Evolutionary conservation across 2,888 invertebrate species (phyloP).

Genomic region (Invenusta paracnida): DNA sequence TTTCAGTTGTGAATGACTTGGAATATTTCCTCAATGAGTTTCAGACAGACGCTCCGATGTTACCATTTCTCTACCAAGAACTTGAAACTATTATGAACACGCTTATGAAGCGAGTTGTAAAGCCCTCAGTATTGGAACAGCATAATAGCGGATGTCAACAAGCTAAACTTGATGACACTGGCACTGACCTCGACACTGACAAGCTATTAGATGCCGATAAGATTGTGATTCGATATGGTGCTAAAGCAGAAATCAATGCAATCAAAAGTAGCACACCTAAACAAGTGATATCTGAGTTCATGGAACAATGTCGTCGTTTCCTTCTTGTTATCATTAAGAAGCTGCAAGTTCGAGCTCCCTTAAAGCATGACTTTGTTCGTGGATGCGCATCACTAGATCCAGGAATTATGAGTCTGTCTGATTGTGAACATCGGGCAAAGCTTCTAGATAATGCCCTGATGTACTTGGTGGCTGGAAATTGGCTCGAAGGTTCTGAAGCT

Average conservation of each 20-base stretch:
- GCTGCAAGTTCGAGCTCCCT: not conserved
- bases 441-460: slow-evolving; percentile 18
- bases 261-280: not conserved
- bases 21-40: not conserved
- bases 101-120: slow-evolving; percentile 21
- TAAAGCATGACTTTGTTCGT: slow-evolving; percentile 9
- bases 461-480: not conserved
- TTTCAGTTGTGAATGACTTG: slow-evolving; percentile 16
- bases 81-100: not conserved
- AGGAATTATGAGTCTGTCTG: not conserved
- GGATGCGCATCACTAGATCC: slow-evolving; percentile 19
- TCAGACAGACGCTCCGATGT: slow-evolving; percentile 13
- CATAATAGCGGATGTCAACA: not conserved
- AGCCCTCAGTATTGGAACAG: not conserved
- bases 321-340: not conserved
- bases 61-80: slow-evolving; percentile 20
- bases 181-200: not conserved
- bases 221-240: slow-evolving; percentile 10
- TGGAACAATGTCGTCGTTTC: not conserved
- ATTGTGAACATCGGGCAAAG: slow-evolving; percentile 10
- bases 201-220: not conserved
- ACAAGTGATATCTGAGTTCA: not conserved
- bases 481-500: not conserved
- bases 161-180: slow-evolving; percentile 19
- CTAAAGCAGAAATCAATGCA: not conserved